Conservation (phyloP, 2,113 vertebrate species). For the Cygnus buccinator region DNA sequence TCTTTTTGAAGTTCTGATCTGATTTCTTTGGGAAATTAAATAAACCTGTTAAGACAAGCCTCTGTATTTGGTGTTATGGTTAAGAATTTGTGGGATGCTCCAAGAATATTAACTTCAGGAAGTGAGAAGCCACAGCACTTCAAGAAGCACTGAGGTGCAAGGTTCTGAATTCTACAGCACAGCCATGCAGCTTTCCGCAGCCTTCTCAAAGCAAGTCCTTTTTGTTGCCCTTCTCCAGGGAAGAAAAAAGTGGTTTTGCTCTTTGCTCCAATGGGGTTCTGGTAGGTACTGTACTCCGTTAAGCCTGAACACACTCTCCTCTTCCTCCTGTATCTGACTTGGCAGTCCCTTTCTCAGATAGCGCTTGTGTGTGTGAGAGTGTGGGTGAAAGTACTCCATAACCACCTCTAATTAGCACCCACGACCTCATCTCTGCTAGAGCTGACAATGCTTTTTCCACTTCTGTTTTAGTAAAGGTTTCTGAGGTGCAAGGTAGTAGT, state of each 20-base stretch:
- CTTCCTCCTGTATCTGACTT: neutral
- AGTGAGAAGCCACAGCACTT: neutral
- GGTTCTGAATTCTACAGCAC: neutral
- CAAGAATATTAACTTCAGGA: rapidly evolving
- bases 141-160: neutral
- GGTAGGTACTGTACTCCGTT: neutral
- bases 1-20: neutral
- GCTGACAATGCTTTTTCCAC: neutral
- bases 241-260: neutral
- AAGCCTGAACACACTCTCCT: neutral
- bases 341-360: too few species aligned
- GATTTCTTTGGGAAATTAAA: neutral
- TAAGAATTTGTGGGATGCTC: neutral
- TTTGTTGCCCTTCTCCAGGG: too few species aligned
- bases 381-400: neutral
- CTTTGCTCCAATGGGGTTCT: neutral
- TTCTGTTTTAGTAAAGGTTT: rapidly evolving
- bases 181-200: too few species aligned
- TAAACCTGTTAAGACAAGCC: neutral
- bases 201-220: neutral
- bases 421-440: too few species aligned
- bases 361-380: neutral
- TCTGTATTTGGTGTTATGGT: too few species aligned
- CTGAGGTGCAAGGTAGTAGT: rapidly evolving
- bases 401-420: neutral